These are phyloP conservation scores for Sminthurinus aureus DNA, from an alignment of 2,888 invertebrate genomes.

Conservation along the genomic window DNA sequence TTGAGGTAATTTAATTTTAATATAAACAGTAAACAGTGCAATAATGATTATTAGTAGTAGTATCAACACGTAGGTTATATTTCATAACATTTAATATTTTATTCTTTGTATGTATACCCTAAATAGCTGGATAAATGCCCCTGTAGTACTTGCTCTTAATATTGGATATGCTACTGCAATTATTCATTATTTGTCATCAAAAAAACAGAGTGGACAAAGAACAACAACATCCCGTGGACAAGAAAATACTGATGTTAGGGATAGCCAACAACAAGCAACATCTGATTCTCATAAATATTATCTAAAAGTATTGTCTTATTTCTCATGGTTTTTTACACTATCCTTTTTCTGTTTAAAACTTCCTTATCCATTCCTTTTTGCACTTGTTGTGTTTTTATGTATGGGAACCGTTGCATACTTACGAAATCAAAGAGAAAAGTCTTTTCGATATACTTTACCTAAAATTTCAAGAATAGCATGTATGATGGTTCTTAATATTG, in stretches of 20 bases:
- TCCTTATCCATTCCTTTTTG: conserved; percentile 50
- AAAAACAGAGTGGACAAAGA: no score
- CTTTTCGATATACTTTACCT: conserved; percentile 43
- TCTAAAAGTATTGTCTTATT: conserved; percentile 42
- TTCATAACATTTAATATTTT: no score
- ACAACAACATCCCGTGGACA: no score
- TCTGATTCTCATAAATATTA: neutral
- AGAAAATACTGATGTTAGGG: no score
- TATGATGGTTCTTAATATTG: conserved; percentile 51
- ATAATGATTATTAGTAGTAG: no score
- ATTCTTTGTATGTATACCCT: no score
- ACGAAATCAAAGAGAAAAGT: conserved; percentile 39
- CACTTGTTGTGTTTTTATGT: conserved; percentile 43
- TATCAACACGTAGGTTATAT: no score
- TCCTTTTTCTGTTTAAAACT: conserved; percentile 46
- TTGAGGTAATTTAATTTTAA: no score
- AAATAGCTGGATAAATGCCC: conserved; percentile 53
- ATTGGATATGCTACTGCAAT: conserved; percentile 47
- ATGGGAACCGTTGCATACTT: conserved; percentile 50
- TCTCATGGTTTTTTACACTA: conserved; percentile 49
- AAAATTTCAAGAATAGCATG: conserved; percentile 48
- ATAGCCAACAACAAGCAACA: neutral
- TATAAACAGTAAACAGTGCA: no score
- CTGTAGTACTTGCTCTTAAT: conserved; percentile 50
- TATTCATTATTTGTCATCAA: conserved; percentile 37